phyloP scores from a whole-genome alignment of 2,888 invertebrate genomes.

The Sinohyriopsis cumingii region DNA sequence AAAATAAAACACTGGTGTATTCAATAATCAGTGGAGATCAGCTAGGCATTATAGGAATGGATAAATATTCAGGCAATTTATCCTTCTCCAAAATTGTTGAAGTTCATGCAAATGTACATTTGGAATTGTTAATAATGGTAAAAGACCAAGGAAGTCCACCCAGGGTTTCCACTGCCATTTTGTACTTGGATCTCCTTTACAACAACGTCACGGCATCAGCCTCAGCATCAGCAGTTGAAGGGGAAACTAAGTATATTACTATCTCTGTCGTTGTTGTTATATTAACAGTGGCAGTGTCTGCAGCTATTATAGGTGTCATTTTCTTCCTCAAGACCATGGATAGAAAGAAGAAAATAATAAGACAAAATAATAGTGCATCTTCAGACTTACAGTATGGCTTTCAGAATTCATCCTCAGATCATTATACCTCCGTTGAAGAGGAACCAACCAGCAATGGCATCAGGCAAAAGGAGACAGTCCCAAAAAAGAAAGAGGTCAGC shows the following conservation, averaged over 20 bases:
- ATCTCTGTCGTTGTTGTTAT: constrained; percentile 48
- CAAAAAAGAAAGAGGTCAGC: constrained; percentile 38
- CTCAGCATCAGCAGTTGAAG: neutral
- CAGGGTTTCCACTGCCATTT: too few species aligned
- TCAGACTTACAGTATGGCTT: constrained; percentile 7
- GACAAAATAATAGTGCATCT: constrained; percentile 1
- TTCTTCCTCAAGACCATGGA: constrained; percentile 43
- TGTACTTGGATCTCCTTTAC: too few species aligned
- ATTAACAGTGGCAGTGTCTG: constrained; percentile 43
- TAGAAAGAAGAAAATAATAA: constrained; percentile 19
- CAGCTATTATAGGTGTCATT: constrained; percentile 39
- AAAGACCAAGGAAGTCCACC: too few species aligned
- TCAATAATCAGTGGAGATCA: constrained; percentile 45
- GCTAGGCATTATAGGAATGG: constrained; percentile 33
- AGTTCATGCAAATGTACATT: too few species aligned
- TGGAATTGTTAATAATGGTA: too few species aligned
- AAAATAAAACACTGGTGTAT: constrained; percentile 35
- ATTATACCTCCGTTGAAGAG: too few species aligned
- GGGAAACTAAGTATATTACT: constrained; percentile 36
- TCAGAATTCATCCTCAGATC: constrained; percentile 16
- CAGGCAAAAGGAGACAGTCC: too few species aligned
- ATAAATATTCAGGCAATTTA: constrained; percentile 20
- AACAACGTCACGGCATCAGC: too few species aligned
- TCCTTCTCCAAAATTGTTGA: constrained; percentile 13
- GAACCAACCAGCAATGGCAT: too few species aligned